Evolutionary conservation across 2,888 invertebrate genomes (phyloP).

Genomic region (Electrophaes corylata): DNA sequence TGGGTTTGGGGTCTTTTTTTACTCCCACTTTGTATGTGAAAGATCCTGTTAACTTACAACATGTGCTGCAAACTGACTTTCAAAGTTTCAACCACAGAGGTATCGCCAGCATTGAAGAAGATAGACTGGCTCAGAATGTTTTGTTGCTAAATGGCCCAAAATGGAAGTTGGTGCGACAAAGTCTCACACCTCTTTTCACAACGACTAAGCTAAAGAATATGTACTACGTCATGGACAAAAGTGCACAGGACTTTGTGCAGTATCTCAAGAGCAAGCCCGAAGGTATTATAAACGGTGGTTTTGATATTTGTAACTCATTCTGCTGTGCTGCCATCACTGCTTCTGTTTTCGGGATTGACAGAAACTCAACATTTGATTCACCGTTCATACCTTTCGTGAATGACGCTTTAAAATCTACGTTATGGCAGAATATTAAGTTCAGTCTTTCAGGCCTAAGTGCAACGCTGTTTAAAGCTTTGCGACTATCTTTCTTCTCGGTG

Average conservation of each 20-base stretch:
- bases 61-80: conserved; percentile 53
- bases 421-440: conserved; percentile 48
- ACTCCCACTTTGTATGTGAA: conserved; percentile 49
- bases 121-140: conserved; percentile 55
- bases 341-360: conserved; percentile 67
- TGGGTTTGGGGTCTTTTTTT: conserved; percentile 51
- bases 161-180: conserved; percentile 67
- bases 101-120: conserved; percentile 45
- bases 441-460: conserved; percentile 37
- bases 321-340: conserved; percentile 60
- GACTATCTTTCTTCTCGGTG: conserved; percentile 53
- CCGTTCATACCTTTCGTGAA: conserved; percentile 54
- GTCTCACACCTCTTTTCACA: conserved; percentile 63
- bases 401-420: conserved; percentile 42
- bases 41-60: conserved; percentile 53
- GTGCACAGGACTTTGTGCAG: conserved; percentile 58
- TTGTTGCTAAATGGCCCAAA: conserved; percentile 54
- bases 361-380: conserved; percentile 59
- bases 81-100: conserved; percentile 57
- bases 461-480: conserved; percentile 44
- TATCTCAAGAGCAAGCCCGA: conserved; percentile 52
- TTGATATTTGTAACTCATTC: conserved; percentile 49
- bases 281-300: conserved; percentile 42
- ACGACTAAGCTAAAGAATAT: conserved; percentile 65
- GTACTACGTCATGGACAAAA: conserved; percentile 64